Base-by-base conservation (phyloP, 2,888 invertebrate species). In the Himalopsyche anomala region DNA sequence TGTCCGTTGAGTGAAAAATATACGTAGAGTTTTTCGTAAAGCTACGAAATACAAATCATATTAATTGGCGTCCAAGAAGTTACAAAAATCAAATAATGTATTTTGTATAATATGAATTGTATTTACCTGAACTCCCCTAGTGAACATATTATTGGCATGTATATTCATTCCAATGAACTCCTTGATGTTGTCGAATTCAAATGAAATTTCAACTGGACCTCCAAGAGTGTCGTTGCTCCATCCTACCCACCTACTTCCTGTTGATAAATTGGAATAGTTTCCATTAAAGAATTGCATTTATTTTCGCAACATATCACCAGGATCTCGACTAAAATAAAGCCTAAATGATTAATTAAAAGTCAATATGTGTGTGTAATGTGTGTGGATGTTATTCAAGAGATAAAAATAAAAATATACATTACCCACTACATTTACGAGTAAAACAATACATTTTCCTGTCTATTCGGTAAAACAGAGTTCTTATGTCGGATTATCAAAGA, bases 1-100 rank as follows among this genome's bases (percentile, higher is more conserved):
- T 95, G 95, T 1, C 97, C 97, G 89, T 97, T 97, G 89, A 96
- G 91, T 82, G 96, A 96, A 92, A 97, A 97, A 92, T 95, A 96
- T n/a, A 97, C 93, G 90, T 95, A 94, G 4, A 96, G 95, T 89
- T 94, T 94, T 51, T 95, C 94, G 92, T 97, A 98, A 42, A 97
- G 94, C 95, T 97, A 93, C 55, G 90, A 51, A 51, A 90, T 85
- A 83, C 5, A 38, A 12, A 19, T 9, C 4, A 19, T 8, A 62
- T 28, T 19, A 62, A 62, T 5, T 5, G 4, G 11, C 62, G 15
- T 62, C 5, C 51, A 11, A 45, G 45, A 88, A 89, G 45, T 89
- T 88, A 85, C 87, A 85, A 86, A n/a, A 86, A n/a, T 38, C n/a
- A 5, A 54, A 51, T 82, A 5, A 56, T 5, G 9, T 36, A 38